Base-by-base conservation (phyloP, 2,888 invertebrate genomes). In the Drosophila nr. perissopoda region DNA sequence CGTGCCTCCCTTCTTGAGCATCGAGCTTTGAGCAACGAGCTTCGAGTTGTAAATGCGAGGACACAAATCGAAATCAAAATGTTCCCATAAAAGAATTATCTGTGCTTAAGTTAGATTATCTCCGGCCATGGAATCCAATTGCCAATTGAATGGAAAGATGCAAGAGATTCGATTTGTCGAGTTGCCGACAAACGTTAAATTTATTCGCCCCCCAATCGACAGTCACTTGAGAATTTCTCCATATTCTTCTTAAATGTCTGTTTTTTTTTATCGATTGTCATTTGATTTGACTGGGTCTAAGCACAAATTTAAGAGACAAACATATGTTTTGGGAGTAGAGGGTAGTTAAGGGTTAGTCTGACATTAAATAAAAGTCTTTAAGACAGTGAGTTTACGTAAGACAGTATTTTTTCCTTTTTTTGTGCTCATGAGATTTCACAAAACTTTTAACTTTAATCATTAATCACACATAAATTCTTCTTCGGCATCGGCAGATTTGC, bases 91-190 rank as follows among this genome's bases (percentile, higher is more conserved):
- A 82, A 86, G 89, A 88, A 89, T 88, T 88, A 88, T 89, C 87
- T 89, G 76, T 79, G 82, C 87, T 88, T 89, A 89, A 89, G 89
- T 89, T 89, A 76, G 87, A 88, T 89, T 88, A 88, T 88, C 88
- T 80, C 51, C 73, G 81, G 83, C 76, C 89, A 85, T 81, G 82
- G 82, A 76, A 88, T 79, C 88, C 83, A 83, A 89, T 87, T 87
- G 87, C 33, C 89, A 88, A 87, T 88, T 87, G 87, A 88, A 85
- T 89, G 83, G 76, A 83, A 82, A 84, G 88, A 83, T 89, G 75
- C 71, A 66, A 68, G 64, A 78, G 83, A 87, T 87, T 89, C 82
- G 83, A 87, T 87, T 89, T 87, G 77, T 74, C 66, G 63, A 70
- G 27, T 53, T 74, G 57, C 56, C 51, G 57, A 25, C 70, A 53